phyloP scores from a whole-genome alignment of 2,888 invertebrate species.

The Eristalis intricaria region DNA sequence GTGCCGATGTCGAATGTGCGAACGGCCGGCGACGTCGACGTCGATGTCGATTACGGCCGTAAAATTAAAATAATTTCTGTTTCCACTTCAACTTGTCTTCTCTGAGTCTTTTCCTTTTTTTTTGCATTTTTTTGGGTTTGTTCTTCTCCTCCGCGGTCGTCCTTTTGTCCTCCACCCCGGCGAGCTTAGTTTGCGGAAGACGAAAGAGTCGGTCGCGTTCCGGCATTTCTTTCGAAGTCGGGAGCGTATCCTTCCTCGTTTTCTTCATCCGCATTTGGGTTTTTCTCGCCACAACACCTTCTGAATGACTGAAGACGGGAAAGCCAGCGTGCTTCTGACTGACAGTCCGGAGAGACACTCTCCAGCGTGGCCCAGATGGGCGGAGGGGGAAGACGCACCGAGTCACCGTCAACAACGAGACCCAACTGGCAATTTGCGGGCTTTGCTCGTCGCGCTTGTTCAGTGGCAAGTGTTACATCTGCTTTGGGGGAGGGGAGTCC shows the following conservation, averaged over 20 bases:
- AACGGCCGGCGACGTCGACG: constrained; percentile 40
- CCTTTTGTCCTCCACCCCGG: neutral
- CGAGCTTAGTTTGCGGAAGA: constrained; percentile 47
- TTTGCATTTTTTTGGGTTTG: neutral
- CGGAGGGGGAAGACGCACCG: neutral
- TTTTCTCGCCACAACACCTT: constrained; percentile 38
- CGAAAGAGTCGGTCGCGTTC: constrained; percentile 25
- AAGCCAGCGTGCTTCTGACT: constrained; percentile 13
- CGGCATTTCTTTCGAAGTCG: neutral
- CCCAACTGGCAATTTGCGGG: constrained; percentile 60
- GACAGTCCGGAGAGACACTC: neutral
- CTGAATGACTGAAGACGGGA: constrained; percentile 15
- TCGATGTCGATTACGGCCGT: constrained; percentile 63
- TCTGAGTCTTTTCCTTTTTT: neutral
- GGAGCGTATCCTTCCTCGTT: constrained; percentile 27
- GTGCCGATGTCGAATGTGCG: constrained; percentile 46
- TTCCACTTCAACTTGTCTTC: constrained; percentile 30
- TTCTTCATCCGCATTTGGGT: constrained; percentile 39
- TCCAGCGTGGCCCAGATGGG: neutral
- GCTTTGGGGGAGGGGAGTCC: constrained; percentile 23
- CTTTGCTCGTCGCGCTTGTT: constrained; percentile 60
- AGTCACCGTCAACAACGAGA: constrained; percentile 8
- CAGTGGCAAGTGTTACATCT: constrained; percentile 68
- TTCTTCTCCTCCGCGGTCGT: neutral
- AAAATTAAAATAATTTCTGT: constrained; percentile 70